Evolutionary conservation across 1,140 invertebrate species (phyloP).

Genomic region (Reticulitermes speratus): DNA sequence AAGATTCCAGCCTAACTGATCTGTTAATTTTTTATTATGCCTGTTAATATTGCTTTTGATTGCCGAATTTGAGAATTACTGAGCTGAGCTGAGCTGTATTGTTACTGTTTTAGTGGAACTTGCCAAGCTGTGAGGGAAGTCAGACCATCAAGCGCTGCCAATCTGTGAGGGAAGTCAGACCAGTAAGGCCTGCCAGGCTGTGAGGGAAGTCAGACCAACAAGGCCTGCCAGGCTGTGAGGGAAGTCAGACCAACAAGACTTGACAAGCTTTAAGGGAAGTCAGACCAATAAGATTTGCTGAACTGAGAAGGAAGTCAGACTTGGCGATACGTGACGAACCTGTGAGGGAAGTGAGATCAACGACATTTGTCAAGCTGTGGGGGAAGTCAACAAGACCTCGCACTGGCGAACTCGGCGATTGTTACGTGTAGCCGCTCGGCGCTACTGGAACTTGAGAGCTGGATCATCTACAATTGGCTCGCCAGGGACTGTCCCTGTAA

Average conservation of each 20-base stretch:
- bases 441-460: conserved; percentile 32
- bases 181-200: neutral
- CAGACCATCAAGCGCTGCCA: too few relatives aligned
- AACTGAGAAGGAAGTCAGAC: too few relatives aligned
- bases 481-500: conserved; percentile 32
- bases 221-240: neutral
- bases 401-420: conserved; percentile 26
- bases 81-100: too few relatives aligned
- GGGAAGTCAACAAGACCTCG: neutral
- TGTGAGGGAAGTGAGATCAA: too few relatives aligned
- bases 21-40: too few relatives aligned
- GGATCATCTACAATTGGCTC: conserved; percentile 31
- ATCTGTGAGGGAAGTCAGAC: neutral
- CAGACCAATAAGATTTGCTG: neutral
- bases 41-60: too few relatives aligned
- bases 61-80: too few relatives aligned
- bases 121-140: too few relatives aligned
- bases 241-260: neutral
- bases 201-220: neutral
- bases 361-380: too few relatives aligned
- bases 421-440: conserved; percentile 28
- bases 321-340: too few relatives aligned
- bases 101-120: too few relatives aligned
- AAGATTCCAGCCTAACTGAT: too few relatives aligned
- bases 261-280: neutral